Evolutionary conservation across 2,797 vertebrate genomes (phyloP), one percentile per base, ranked within the genome.

Genomic region (Antrozous pallidus): DNA sequence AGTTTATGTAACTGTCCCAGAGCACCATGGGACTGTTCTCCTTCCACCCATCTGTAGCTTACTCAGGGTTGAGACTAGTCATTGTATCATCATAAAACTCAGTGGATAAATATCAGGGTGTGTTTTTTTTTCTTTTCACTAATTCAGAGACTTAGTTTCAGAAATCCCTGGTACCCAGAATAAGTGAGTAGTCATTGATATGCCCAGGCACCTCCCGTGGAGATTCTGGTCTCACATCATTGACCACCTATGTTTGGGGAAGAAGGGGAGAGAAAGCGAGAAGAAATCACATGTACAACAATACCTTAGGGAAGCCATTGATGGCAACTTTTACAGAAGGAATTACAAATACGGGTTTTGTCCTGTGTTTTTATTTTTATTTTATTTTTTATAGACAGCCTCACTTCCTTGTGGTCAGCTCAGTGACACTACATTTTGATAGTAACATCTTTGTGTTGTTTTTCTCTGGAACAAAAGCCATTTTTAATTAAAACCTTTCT

Each of bases 401-500:
- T 61, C 91, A 96, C 96, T 97, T 93, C 51, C 91, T 92, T 97
- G 77, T 93, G 89, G 40, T 20, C 95, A 95, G 86, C 90, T 86
- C 90, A 90, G 91, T 90, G 96, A 94, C 91, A 86, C 81, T 96
- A 61, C 69, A 6, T 92, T 97, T 96, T 93, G 88, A 92, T 96
- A 94, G 93, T 90, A 95, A 96, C n/a, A 2, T 80, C 42, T 97
- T 97, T n/a, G n/a, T n/a, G n/a, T n/a, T n/a, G n/a, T n/a, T n/a
- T 95, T 96, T 96, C 88, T 95, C 92, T 94, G 97, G 31, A 31
- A 88, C 93, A 93, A 97, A 97, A 97, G 96, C 82, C 94, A 84
- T 92, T 98, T 97, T 94, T 94, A 98, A 96, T 98, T 96, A 97
- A 91, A 97, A 94, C 13, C 61, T 94, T 96, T 97, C 97, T 97